Conservation (phyloP, 2,113 vertebrate species). For the Lutjanus erythropterus region DNA sequence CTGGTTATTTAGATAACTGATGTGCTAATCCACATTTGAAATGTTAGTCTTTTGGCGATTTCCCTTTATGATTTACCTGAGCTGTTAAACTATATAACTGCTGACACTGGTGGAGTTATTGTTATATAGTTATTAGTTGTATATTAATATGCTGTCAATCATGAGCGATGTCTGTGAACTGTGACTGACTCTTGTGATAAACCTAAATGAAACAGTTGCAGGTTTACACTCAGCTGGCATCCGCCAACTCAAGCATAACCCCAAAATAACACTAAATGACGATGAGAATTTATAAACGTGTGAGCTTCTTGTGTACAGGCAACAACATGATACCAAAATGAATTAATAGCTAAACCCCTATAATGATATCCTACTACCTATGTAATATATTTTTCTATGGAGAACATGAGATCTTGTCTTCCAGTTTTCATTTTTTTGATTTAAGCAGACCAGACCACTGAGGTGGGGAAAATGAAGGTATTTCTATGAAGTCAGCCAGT, state of each 20-base stretch:
- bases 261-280: too few relatives aligned
- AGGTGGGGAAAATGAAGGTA: background rate
- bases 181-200: background rate
- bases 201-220: too few relatives aligned
- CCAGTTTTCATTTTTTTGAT: too few relatives aligned
- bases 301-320: background rate
- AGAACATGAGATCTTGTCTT: too few relatives aligned
- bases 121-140: too few relatives aligned
- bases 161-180: background rate
- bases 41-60: background rate
- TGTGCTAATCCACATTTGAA: background rate
- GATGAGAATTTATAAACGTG: too few relatives aligned
- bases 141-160: too few relatives aligned
- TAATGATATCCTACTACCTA: background rate
- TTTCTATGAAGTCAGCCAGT: background rate
- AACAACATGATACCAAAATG: background rate
- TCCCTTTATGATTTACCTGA: slow-evolving; percentile 12
- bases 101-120: background rate
- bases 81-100: background rate
- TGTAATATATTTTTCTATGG: background rate
- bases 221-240: too few relatives aligned
- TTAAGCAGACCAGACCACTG: background rate
- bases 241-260: too few relatives aligned
- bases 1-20: slow-evolving; percentile 15
- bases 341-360: background rate